These are phyloP conservation scores for Volucella inflata DNA, from an alignment of 2,888 invertebrate species.

Conservation along the genomic window DNA sequence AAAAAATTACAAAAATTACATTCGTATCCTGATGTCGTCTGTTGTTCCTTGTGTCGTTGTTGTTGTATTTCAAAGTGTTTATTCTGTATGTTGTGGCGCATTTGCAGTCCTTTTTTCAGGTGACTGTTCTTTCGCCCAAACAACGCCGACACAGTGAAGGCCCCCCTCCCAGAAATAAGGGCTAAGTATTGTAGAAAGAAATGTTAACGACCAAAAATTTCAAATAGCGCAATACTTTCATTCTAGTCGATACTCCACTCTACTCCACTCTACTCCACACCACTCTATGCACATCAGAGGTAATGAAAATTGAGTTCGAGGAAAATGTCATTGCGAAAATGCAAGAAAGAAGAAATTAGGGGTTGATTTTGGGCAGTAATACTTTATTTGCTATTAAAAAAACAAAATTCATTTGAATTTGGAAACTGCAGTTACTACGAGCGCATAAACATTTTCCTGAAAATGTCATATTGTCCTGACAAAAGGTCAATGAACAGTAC, in stretches of 20 bases:
- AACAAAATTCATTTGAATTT: neutral
- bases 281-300: neutral
- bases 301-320: constrained; percentile 72
- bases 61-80: constrained; percentile 34
- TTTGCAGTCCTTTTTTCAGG: constrained; percentile 43
- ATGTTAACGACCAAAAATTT: constrained; percentile 59
- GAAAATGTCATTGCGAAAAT: constrained; percentile 50
- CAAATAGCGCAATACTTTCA: constrained; percentile 54
- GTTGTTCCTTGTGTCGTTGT: constrained; percentile 42
- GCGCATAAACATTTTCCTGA: too few relatives aligned
- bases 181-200: constrained; percentile 21
- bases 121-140: constrained; percentile 20
- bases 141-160: constrained; percentile 48
- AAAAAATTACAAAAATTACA: constrained; percentile 47
- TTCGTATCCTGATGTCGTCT: constrained; percentile 54
- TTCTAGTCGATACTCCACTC: neutral
- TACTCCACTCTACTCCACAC: too few relatives aligned
- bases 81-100: constrained; percentile 52
- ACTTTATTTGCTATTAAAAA: neutral
- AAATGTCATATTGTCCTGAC: too few relatives aligned
- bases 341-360: constrained; percentile 16
- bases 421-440: too few relatives aligned
- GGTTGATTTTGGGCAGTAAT: neutral
- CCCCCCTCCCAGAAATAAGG: constrained; percentile 11
- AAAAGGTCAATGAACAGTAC: too few relatives aligned